A percentile compares a stretch with the other conserved stretches of the same genome.
Conservation (phyloP, 2,113 vertebrate genomes). For the Dunckerocampus dactyliophorus region DNA sequence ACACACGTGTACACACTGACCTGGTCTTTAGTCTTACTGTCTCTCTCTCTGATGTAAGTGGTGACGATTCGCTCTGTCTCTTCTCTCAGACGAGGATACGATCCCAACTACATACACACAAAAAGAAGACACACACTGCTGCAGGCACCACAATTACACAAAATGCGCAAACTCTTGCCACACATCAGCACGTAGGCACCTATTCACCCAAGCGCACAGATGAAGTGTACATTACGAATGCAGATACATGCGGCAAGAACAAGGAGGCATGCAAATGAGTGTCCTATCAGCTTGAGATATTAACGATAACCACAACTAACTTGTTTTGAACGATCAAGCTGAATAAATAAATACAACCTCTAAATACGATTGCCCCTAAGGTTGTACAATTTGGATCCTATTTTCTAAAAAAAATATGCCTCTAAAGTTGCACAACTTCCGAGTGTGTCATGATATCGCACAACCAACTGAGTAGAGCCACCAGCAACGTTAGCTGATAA, state of each 20-base stretch:
- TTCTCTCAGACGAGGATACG: slow-evolving; percentile 88
- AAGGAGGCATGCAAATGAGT: slow-evolving; percentile 28
- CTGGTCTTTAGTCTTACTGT: slow-evolving; percentile 94
- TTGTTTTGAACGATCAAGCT: too few species aligned
- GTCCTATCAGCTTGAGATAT: neutral
- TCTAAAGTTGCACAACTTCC: too few species aligned
- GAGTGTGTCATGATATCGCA: too few species aligned
- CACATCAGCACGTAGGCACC: neutral
- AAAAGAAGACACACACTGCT: slow-evolving; percentile 38
- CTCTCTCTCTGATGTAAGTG: slow-evolving; percentile 86
- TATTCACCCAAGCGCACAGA: neutral
- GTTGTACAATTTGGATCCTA: too few species aligned
- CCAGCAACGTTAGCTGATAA: too few species aligned
- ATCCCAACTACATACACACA: slow-evolving; percentile 75
- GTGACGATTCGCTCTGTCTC: slow-evolving; percentile 95
- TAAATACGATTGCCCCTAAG: too few species aligned
- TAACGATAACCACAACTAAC: too few species aligned
- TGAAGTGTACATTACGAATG: neutral
- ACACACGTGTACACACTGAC: slow-evolving; percentile 55
- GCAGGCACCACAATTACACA: slow-evolving; percentile 33
- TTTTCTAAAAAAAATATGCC: too few species aligned
- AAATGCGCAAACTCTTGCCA: slow-evolving; percentile 21
- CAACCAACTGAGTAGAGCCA: too few species aligned
- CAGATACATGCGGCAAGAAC: slow-evolving; percentile 3
- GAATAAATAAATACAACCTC: too few species aligned